phyloP scores from a whole-genome alignment of 2,888 invertebrate genomes.

The Coenonympha glycerion region DNA sequence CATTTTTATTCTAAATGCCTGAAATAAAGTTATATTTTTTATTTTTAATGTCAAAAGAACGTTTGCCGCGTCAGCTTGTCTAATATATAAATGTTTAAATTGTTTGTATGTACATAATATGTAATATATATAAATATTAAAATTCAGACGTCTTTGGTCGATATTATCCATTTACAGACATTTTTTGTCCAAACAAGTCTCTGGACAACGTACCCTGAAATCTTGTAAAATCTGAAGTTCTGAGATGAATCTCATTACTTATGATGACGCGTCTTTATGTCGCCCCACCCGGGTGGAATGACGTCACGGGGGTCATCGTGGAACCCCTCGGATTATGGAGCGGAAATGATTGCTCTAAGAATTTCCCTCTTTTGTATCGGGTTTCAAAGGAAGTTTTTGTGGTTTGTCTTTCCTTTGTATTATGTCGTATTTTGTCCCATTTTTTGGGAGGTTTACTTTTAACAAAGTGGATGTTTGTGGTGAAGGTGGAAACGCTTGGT shows the following conservation, averaged over 20 bases:
- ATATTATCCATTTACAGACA: too few relatives aligned
- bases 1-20: too few relatives aligned
- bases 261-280: constrained; percentile 12
- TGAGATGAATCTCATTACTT: constrained; percentile 10
- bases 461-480: not conserved
- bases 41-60: too few relatives aligned
- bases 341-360: constrained; percentile 22
- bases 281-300: constrained; percentile 3
- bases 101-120: too few relatives aligned
- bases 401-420: constrained; percentile 10
- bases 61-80: too few relatives aligned
- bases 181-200: too few relatives aligned
- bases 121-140: too few relatives aligned
- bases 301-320: constrained; percentile 19
- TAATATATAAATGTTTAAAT: too few relatives aligned
- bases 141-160: too few relatives aligned
- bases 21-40: too few relatives aligned
- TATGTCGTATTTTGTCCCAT: not conserved
- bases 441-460: not conserved
- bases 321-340: constrained; percentile 15
- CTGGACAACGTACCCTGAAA: too few relatives aligned
- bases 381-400: constrained; percentile 14
- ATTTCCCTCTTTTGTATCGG: constrained; percentile 14
- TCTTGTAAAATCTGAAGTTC: not conserved
- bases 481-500: not conserved